These are phyloP conservation scores for Apaloderma vittatum DNA, from an alignment of 2,113 vertebrate genomes.

Conservation along the genomic window DNA sequence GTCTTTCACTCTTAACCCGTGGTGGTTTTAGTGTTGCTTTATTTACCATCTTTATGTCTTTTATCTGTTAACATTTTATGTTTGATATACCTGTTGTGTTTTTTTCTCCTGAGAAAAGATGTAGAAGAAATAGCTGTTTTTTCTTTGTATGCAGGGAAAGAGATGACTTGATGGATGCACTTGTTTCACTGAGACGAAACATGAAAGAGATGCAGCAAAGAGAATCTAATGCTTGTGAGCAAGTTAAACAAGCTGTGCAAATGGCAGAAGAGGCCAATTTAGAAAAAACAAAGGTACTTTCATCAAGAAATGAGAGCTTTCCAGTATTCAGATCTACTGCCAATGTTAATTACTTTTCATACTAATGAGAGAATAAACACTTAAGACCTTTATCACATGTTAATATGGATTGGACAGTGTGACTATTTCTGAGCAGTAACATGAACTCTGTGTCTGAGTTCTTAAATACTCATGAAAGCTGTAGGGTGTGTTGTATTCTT, in stretches of 20 bases:
- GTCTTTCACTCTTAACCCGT: not conserved
- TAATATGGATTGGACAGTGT: not conserved
- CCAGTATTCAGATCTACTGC: not conserved
- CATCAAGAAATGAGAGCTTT: not conserved
- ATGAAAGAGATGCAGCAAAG: slow-evolving; percentile 85
- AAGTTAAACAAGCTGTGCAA: slow-evolving; percentile 90
- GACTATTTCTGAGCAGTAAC: not conserved
- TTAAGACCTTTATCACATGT: not conserved
- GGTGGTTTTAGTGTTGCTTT: not conserved
- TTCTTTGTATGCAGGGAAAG: slow-evolving; percentile 84
- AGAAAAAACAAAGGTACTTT: slow-evolving; percentile 86
- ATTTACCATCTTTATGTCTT: not conserved
- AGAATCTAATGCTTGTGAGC: slow-evolving; percentile 87
- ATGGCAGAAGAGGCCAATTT: slow-evolving; percentile 92
- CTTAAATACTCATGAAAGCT: not conserved
- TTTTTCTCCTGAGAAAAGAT: not conserved
- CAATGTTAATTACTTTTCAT: not conserved
- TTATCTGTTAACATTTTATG: not conserved
- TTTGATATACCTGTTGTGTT: not conserved
- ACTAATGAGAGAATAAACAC: not conserved
- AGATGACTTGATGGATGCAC: slow-evolving; percentile 87
- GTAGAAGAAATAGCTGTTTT: not conserved
- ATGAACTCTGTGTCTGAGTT: not conserved
- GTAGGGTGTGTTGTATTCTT: not conserved
- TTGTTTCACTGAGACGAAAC: slow-evolving; percentile 80